Evolutionary conservation across 2,888 invertebrate genomes (phyloP), one percentile per base, ranked within the genome.

Genomic region (Nemotelus nigrinus): DNA sequence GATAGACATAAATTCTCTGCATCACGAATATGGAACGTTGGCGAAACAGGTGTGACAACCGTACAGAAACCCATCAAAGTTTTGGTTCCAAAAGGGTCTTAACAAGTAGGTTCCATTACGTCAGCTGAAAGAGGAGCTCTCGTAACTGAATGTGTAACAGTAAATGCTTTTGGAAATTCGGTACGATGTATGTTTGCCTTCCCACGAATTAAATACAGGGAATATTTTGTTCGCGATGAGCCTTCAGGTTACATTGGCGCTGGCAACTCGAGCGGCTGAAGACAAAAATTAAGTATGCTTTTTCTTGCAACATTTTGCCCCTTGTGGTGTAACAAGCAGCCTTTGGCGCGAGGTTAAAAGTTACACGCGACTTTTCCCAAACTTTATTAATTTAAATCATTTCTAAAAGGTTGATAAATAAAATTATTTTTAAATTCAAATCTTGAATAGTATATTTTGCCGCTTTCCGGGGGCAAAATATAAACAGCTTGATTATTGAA

Each of bases 171-270:
- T 41, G 85, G 84, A 25, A 84, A 84, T 81, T 45, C 76, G 44
- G 79, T 85, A 74, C 84, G 85, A 48, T 84, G 84, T n/a, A 79
- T 84, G 41, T 83, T 86, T 74, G 76, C 85, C n/a, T 85, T 85
- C 81, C 85, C 85, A 2, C 4, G 64, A 64, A 64, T 25, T 10
- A 3, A 58, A 44, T 74, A 44, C 10, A 25, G 41, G 39, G 39
- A 50, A 7, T 41, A 58, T 58, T 79, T 83, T 39, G 80, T 82
- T 44, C 78, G 80, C 67, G 82, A 81, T 79, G 83, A 83, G 4
- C 84, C 84, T 39, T 77, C 81, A 44, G 84, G 81, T 2, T 82
- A 80, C 67, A 83, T 83, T 79, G 84, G 84, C 25, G 82, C 82
- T 64, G 84, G 82, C 5, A 85, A 85, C 80, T 25, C 57, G 3